Base-by-base conservation (phyloP, 2,113 vertebrate genomes). In the Pluvianellus socialis region DNA sequence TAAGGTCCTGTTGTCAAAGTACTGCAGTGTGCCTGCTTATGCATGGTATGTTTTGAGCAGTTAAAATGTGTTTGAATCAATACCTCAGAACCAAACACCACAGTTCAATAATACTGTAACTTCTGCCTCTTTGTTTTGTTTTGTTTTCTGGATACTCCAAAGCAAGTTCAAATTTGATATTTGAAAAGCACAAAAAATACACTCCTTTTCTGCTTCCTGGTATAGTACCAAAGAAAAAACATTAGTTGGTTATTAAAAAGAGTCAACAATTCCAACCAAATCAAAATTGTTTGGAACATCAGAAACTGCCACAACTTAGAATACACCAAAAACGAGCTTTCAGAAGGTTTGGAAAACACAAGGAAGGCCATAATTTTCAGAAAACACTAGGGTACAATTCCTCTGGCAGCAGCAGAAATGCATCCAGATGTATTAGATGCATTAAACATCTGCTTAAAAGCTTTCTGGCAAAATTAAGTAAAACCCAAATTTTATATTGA, bases 391-490 rank as follows among this genome's bases (percentile, higher is more conserved):
- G 23, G 9, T 71, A 63, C 23, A 81, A 49, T 62, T 81, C 61
- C 52, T 84, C 42, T 44, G 47, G 63, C 82, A 81, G 68, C 59
- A 95, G 55, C 26, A 94, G 80, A 93, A 86, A 84, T 35, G 5
- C 45, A 66, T 84, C 55, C 52, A 92, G 86, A 76, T 90, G 33
- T 42, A 81, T 32, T 62, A 85, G 52, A 83, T 61, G 12, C 21
- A 73, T 77, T 86, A 52, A 73, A 84, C n/a, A 80, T 90, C 72
- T 91, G 83, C 79, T 80, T 93, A 79, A 90, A 91, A 87, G 61
- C 56, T 92, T 95, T 87, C 56, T 91, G 81, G 86, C 67, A 88
- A 90, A 87, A 92, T 72, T 55, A 87, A 84, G 33, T 56, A 35
- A 84, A 86, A 70, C 32, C 6, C 5, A 90, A 74, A 77, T 84